Evolutionary conservation across 2,113 vertebrate species (phyloP), one percentile per base, ranked within the genome.

Genomic region (Stigmatopora argus): DNA sequence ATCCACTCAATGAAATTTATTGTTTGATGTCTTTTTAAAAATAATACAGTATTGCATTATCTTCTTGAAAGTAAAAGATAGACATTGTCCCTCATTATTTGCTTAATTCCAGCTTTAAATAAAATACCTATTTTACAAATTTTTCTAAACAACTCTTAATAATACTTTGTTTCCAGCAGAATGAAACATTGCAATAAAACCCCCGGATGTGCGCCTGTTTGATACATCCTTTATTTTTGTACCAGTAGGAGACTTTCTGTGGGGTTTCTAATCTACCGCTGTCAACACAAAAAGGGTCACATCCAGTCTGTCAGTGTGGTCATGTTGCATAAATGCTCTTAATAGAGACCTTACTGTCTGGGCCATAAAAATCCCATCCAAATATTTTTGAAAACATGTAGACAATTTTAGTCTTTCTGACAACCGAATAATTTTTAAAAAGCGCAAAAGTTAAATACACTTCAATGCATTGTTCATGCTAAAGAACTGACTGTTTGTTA

Each of bases 31-130:
- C 2, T 53, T 53, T 26, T 5, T 26, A 23, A 12, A 41, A 53
- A 23, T 53, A 1, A 53, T n/a, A 53, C 21, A 26, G 13, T 26
- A 53, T 26, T 26, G 13, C 13, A 12, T 14, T 46, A 12, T 46
- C 12, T 4, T 14, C 12, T 14, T 46, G 13, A 46, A 46, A 14
- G 12, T 21, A 19, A 41, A 26, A 38, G 7, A 35, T 12, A 52
- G 8, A 56, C 26, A 58, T 41, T 2, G 0, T 14, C 9, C 5
- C 14, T 57, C 45, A 73, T 49, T 67, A 74, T 74, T 72, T 67
- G 63, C n/a, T 60, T 15, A 1, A 56, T 70, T 63, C 46, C 59
- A 65, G 49, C n/a, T 56, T 44, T 0, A 10, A 61, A 59, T 69
- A 15, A 17, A 35, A 21, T 21, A 12, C 12, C 34, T 41, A 7